Base-by-base conservation (phyloP, 2,113 vertebrate genomes). In the Hypomesus transpacificus region DNA sequence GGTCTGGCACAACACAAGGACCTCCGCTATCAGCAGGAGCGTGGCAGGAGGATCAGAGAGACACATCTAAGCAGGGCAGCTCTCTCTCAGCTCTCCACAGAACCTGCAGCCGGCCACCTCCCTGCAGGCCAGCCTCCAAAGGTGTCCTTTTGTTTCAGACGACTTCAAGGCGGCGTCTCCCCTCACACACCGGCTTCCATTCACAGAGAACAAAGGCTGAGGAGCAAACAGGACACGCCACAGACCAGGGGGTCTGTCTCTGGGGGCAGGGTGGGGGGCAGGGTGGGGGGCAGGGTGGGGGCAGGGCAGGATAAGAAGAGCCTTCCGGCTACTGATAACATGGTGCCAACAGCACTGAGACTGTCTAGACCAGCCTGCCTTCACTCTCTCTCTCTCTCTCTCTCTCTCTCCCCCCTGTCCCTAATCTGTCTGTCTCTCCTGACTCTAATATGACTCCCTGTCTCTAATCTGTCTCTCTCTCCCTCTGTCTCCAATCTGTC, bases 311-410 rank as follows among this genome's bases (percentile, higher is more conserved):
- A 88, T 85, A 88, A 89, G 85, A 73, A 24, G 81, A 87, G 84
- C 78, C 85, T 87, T 89, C 87, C 84, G 85, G 70, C 78, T 60
- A 58, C 87, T 89, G 89, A 90, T 90, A 90, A 80, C 74, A 24
- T 65, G 86, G 87, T 88, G 87, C 87, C 87, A 87, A 85, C 82
- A 83, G 82, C 82, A 84, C 74, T 80, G 81, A 82, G 75, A 79
- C 81, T 82, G 75, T 81, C 74, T 76, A 84, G 84, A 82, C 20
- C 63, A 46, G 46, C 31, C 39, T 50, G 63, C 31, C 39, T 65
- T 39, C 17, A 46, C 63, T 65, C 34, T 65, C 1, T 3, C 11
- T 39, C 34, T 39, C 34, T 39, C 34, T 7, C 34, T 39, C 3
- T 4, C 34, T 7, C 8, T 11, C 2, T 46, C 39, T 13, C 39